A percentile compares a stretch with the other conserved stretches of the same genome.
phyloP scores from a whole-genome alignment of 2,888 invertebrate species.

The Diplazon laetatorius region DNA sequence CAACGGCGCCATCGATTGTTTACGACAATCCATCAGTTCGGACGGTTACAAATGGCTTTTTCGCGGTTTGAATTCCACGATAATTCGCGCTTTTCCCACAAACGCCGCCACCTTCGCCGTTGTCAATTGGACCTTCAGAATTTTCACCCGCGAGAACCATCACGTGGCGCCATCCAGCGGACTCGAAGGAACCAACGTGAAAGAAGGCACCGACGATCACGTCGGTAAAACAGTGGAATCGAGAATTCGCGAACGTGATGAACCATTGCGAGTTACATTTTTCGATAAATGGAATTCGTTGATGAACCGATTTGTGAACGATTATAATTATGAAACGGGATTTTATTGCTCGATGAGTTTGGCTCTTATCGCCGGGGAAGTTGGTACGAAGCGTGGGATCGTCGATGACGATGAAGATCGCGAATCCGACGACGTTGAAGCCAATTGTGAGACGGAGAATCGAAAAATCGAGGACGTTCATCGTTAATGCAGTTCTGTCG shows the following conservation, averaged over 20 bases:
- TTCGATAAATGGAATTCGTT: conserved; percentile 52
- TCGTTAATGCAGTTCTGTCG: not conserved
- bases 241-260: too few relatives aligned
- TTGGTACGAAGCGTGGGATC: too few relatives aligned
- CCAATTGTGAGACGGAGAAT: not conserved
- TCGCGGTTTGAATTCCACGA: conserved; percentile 90
- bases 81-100: conserved; percentile 94
- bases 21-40: conserved; percentile 86
- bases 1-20: conserved; percentile 89
- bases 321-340: conserved; percentile 54
- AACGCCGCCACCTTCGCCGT: conserved; percentile 96
- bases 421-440: conserved; percentile 15
- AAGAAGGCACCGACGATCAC: too few relatives aligned
- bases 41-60: conserved; percentile 90
- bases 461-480: conserved; percentile 12
- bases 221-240: too few relatives aligned
- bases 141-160: too few relatives aligned
- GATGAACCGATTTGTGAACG: conserved; percentile 38
- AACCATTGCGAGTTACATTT: too few relatives aligned
- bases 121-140: conserved; percentile 90
- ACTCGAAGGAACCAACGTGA: too few relatives aligned
- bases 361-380: conserved; percentile 14
- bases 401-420: conserved; percentile 10
- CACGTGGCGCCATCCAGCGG: too few relatives aligned
- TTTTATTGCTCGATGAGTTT: conserved; percentile 38